Evolutionary conservation across 2,888 invertebrate genomes (phyloP), one percentile per base, ranked within the genome.

Genomic region (Caenorhabditis auriculariae): DNA sequence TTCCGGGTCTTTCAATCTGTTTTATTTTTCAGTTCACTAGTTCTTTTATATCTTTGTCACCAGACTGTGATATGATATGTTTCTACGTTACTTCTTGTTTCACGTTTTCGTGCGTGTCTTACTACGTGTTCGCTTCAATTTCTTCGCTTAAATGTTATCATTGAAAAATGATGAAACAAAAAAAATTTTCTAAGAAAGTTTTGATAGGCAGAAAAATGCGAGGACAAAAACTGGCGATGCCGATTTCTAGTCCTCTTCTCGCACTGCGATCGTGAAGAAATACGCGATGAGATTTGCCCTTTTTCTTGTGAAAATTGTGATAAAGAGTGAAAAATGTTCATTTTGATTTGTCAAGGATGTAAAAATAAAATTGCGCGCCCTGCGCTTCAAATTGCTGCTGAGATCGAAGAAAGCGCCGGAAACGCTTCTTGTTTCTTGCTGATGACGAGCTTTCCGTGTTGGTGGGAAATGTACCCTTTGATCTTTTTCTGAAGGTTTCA

Each of bases 401-500:
- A 44, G 45, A 69, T 52, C 17, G 57, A 42, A 7, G 71, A 67
- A 9, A 86, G 74, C 2, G 83, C 73, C n/a, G 96, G 96, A 83
- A 98, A 98, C 1, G 96, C 91, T 37, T 58, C 57, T 85, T 92
- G 93, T 82, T 91, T 90, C 83, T 98, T 98, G 78, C 94, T 94
- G 43, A 98, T 90, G 45, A 98, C 96, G 54, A 98, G 87, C 84
- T 94, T 95, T 82, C 93, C 90, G 84, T 98, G 95, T 75, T 91
- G 91, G 84, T 93, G 90, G 0, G 95, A 94, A 80, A 98, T 93
- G 83, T 98, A 98, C 0, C 98, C 96, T 83, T 95, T 95, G 74
- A 98, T 92, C 85, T 93, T 94, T 24, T 92, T 92, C 84, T 86
- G 81, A 42, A 54, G 6, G 3, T 28, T 45, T 6, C 15, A 45